phyloP scores from a whole-genome alignment of 2,888 invertebrate species.

The Rhorus exstirpatorius region DNA sequence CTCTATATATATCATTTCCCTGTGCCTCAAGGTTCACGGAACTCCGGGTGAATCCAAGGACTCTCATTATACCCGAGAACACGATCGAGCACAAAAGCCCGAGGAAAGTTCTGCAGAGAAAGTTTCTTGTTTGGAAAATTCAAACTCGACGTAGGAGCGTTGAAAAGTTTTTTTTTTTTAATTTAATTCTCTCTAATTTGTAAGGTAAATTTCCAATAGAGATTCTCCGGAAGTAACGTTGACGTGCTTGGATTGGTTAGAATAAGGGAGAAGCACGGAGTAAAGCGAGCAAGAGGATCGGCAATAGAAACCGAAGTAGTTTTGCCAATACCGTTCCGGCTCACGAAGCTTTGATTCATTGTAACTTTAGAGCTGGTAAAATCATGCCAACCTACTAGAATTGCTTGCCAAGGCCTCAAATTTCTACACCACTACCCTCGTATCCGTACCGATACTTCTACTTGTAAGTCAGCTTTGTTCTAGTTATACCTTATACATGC shows the following conservation, averaged over 20 bases:
- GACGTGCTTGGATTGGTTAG: conserved; percentile 23
- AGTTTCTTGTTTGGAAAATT: conserved; percentile 74
- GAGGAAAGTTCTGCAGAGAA: conserved; percentile 68
- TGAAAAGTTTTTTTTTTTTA: conserved; percentile 76
- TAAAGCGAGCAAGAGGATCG: conserved; percentile 58
- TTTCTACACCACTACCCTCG: background rate
- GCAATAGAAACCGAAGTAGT: conserved; percentile 55
- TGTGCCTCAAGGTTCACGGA: conserved; percentile 3
- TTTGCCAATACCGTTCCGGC: conserved; percentile 59
- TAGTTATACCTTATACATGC: conserved; percentile 22
- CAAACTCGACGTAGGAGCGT: conserved; percentile 70
- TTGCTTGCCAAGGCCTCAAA: background rate
- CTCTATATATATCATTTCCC: conserved; percentile 28
- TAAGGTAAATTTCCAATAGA: conserved; percentile 85
- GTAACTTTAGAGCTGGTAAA: conserved; percentile 75
- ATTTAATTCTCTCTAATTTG: conserved; percentile 85
- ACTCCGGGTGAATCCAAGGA: conserved; percentile 71
- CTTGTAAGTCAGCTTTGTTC: conserved; percentile 46
- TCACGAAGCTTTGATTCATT: conserved; percentile 78
- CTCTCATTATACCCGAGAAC: conserved; percentile 82
- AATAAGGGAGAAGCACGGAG: conserved; percentile 61
- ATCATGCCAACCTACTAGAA: background rate
- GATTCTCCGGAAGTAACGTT: conserved; percentile 74
- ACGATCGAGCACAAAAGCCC: conserved; percentile 81
- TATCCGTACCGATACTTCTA: conserved; percentile 38